Conservation (phyloP, 2,113 vertebrate genomes). For the Oenanthe oenanthe region DNA sequence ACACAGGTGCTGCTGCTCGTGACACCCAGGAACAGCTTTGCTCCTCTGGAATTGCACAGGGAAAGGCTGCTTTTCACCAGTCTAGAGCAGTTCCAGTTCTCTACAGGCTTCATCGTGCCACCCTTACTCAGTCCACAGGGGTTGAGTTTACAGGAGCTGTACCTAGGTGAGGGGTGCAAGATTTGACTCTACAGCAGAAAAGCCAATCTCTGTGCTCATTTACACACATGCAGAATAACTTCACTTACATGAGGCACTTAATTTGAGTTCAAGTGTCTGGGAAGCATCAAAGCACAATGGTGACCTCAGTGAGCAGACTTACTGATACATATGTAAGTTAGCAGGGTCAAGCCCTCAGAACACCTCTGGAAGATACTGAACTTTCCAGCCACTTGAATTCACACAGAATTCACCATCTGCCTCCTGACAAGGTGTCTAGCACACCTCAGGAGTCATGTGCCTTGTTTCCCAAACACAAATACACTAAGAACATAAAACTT, state of each 20-base stretch:
- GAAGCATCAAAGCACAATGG: background rate
- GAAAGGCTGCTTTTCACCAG: background rate
- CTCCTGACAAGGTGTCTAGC: background rate
- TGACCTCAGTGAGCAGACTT: background rate
- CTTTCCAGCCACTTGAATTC: conserved; percentile 55
- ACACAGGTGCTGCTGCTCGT: background rate
- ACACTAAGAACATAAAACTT: conserved; percentile 68
- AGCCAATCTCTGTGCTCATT: background rate
- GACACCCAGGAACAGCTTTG: background rate
- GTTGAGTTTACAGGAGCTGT: conserved; percentile 29
- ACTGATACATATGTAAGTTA: rapidly evolving
- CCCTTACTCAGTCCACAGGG: conserved; percentile 37
- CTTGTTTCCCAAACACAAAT: conserved; percentile 15
- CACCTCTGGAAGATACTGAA: background rate
- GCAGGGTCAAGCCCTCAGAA: background rate
- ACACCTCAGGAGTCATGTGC: background rate
- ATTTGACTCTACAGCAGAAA: conserved; percentile 10
- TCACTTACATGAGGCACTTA: background rate
- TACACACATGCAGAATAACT: background rate
- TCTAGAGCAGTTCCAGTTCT: conserved; percentile 27
- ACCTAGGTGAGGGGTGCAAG: conserved; percentile 37
- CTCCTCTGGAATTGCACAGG: background rate
- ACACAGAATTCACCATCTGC: background rate
- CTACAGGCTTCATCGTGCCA: conserved; percentile 7
- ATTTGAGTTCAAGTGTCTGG: background rate